These are phyloP conservation scores for Gopherus evgoodei DNA, from an alignment of 2,113 vertebrate genomes.

Conservation along the genomic window DNA sequence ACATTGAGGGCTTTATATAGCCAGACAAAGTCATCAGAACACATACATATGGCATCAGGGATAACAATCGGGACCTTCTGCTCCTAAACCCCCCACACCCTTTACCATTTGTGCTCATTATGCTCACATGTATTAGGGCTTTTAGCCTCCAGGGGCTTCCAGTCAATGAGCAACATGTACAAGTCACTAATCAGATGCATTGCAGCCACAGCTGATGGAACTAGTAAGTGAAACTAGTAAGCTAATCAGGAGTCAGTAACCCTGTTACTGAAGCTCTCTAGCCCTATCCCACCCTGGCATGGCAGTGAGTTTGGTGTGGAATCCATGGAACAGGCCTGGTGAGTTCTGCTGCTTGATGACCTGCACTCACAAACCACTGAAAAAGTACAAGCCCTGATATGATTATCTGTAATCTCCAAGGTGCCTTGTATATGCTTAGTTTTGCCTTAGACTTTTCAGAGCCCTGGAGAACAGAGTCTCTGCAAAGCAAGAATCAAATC, in stretches of 20 bases:
- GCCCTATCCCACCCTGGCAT: neutral
- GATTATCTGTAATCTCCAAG: neutral
- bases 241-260: neutral
- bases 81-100: neutral
- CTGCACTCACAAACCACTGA: neutral
- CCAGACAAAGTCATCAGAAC: neutral
- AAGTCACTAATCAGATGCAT: neutral
- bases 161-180: neutral
- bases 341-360: neutral
- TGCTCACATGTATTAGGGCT: neutral
- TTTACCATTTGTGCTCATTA: neutral
- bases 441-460: neutral
- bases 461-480: neutral
- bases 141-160: neutral
- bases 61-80: neutral
- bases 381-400: neutral
- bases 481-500: neutral
- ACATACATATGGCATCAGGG: neutral
- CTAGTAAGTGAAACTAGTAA: neutral
- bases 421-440: neutral
- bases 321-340: neutral
- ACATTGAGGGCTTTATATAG: neutral
- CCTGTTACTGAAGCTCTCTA: neutral
- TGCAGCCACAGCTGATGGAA: neutral
- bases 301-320: neutral